A percentile compares a stretch with the other conserved stretches of the same genome.
Conservation (phyloP, 92 coral and sea anemone genomes). For the Metridium senile region DNA sequence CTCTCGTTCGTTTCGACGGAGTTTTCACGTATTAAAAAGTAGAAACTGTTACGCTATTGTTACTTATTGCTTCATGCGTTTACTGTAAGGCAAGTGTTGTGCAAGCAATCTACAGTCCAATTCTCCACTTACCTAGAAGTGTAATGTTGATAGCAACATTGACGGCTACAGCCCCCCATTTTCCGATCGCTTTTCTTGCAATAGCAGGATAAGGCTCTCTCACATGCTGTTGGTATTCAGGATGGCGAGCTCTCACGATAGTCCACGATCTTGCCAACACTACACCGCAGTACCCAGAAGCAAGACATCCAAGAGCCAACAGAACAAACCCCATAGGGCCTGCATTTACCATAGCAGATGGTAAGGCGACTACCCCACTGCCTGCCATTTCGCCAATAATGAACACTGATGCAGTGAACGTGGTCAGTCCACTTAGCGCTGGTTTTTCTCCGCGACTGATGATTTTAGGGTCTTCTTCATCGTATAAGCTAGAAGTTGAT, state of each 20-base stretch:
- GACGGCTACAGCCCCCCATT: conserved; percentile 80
- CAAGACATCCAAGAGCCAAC: conserved; percentile 67
- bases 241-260: conserved; percentile 61
- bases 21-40: too few relatives aligned
- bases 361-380: conserved; percentile 91
- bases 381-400: conserved; percentile 98
- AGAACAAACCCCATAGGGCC: conserved; percentile 83
- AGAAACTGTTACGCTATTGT: too few relatives aligned
- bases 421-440: conserved; percentile 67
- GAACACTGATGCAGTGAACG: conserved; percentile 90
- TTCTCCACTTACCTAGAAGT: conserved; percentile 55
- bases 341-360: conserved; percentile 76
- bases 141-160: conserved; percentile 81
- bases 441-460: conserved; percentile 15
- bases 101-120: too few relatives aligned
- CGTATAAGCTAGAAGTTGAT: neutral
- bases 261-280: conserved; percentile 83
- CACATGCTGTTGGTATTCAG: conserved; percentile 79
- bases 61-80: too few relatives aligned
- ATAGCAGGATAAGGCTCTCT: conserved; percentile 94
- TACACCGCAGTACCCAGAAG: conserved; percentile 89
- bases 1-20: too few relatives aligned
- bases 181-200: conserved; percentile 81
- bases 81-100: too few relatives aligned
- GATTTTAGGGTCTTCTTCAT: conserved; percentile 1